A percentile compares a stretch with the other conserved stretches of the same genome.
phyloP scores from a whole-genome alignment of 2,888 invertebrate species.

The Morinoia aosen region DNA sequence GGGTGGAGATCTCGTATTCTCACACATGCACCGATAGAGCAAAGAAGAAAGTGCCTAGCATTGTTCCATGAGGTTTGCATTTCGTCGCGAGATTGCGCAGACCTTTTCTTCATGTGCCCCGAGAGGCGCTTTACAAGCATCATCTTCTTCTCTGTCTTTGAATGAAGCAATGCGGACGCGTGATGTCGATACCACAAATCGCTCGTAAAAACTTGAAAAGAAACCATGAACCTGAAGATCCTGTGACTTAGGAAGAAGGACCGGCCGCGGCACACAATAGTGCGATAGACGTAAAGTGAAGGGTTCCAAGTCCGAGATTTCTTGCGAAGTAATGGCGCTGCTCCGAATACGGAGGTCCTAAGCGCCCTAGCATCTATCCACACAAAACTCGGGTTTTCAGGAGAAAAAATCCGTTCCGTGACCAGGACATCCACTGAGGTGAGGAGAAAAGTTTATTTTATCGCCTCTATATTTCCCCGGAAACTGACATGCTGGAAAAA shows the following conservation, averaged over 20 bases:
- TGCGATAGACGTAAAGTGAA: conserved; percentile 31
- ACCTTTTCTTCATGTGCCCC: conserved; percentile 42
- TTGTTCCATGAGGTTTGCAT: conserved; percentile 13
- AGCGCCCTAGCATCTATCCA: background rate
- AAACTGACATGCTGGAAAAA: background rate
- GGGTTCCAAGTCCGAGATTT: background rate
- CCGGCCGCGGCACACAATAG: background rate
- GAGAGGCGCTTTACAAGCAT: conserved; percentile 41
- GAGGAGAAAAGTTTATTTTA: background rate
- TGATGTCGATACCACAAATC: conserved; percentile 48
- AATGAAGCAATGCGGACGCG: conserved; percentile 47
- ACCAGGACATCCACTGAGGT: background rate
- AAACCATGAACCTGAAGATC: conserved; percentile 39
- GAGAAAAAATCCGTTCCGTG: background rate
- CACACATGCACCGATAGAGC: background rate
- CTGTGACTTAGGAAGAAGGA: conserved; percentile 9
- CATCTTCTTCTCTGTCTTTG: conserved; percentile 51
- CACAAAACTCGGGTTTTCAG: background rate
- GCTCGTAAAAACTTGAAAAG: conserved; percentile 51
- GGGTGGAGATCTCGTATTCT: background rate
- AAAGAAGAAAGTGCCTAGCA: background rate
- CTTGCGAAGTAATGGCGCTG: background rate
- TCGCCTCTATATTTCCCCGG: background rate
- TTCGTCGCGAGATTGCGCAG: background rate
- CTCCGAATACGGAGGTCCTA: background rate